Percentiles rank a stretch among this genome's conserved stretches.
These are phyloP conservation scores for Oryzias woworae DNA, from an alignment of 2,113 vertebrate species.

Conservation along the genomic window DNA sequence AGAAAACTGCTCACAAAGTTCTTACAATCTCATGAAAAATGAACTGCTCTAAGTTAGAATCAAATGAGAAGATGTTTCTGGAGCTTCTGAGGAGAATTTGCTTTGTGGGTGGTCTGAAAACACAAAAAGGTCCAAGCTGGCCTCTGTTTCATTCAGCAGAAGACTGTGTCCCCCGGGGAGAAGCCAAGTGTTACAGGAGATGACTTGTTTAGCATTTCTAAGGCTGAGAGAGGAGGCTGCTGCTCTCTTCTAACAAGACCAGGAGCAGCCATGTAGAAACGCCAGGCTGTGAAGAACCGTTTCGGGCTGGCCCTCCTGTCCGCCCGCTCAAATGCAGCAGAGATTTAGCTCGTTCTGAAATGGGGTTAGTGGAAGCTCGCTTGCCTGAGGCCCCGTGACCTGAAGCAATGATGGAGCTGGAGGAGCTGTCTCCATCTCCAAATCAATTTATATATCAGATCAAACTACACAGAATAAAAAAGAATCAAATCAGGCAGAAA, in stretches of 20 bases:
- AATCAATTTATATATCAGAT: slow-evolving; percentile 45
- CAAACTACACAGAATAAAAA: slow-evolving; percentile 21
- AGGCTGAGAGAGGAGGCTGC: slow-evolving; percentile 47
- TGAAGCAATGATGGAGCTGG: slow-evolving; percentile 70
- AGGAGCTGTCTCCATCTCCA: slow-evolving; percentile 58
- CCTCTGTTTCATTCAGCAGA: slow-evolving; percentile 45
- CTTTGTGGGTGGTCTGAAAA: slow-evolving; percentile 74
- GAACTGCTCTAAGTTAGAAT: slow-evolving; percentile 2
- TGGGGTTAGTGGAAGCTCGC: slow-evolving; percentile 28
- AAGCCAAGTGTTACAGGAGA: slow-evolving; percentile 66
- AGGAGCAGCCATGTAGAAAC: slow-evolving; percentile 16
- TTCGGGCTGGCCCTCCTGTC: slow-evolving; percentile 2
- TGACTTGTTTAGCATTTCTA: slow-evolving; percentile 61
- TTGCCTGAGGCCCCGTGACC: slow-evolving; percentile 56
- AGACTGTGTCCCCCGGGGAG: slow-evolving; percentile 62
- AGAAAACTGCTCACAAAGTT: slow-evolving; percentile 7
- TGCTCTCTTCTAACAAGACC: slow-evolving; percentile 33
- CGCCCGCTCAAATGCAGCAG: slow-evolving; percentile 7
- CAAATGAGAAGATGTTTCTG: background rate
- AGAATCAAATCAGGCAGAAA: background rate
- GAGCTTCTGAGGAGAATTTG: slow-evolving; percentile 8
- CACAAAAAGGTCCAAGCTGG: slow-evolving; percentile 58
- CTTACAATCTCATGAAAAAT: slow-evolving; percentile 13
- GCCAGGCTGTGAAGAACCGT: slow-evolving; percentile 5
- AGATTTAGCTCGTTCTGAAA: slow-evolving; percentile 29